Evolutionary conservation across 2,113 vertebrate genomes (phyloP).

Genomic region (Corythornis cristatus): DNA sequence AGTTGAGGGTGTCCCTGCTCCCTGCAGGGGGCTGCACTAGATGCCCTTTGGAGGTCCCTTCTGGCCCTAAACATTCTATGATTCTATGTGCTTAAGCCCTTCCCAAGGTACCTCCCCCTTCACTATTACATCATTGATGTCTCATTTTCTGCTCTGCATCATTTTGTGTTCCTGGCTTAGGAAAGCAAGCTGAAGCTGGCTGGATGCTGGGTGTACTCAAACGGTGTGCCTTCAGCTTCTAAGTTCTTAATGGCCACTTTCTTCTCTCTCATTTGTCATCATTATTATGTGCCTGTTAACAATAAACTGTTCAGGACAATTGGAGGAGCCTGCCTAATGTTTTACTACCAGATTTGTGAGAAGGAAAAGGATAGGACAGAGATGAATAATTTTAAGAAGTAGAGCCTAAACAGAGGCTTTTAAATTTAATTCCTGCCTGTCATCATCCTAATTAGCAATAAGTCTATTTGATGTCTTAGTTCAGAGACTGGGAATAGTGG

Average conservation of each 20-base stretch:
- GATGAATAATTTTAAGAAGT: slow-evolving; percentile 50
- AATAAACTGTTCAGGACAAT: slow-evolving; percentile 59
- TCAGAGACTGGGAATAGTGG: slow-evolving; percentile 58
- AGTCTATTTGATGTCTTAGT: slow-evolving; percentile 53
- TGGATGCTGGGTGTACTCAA: neutral
- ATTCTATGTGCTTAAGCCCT: neutral
- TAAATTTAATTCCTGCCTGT: slow-evolving; percentile 69
- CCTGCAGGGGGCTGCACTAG: too few relatives aligned
- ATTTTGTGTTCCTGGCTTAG: slow-evolving; percentile 13
- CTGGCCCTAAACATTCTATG: too few relatives aligned
- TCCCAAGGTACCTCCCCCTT: slow-evolving; percentile 25
- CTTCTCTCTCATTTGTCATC: slow-evolving; percentile 68
- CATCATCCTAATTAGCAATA: slow-evolving; percentile 67
- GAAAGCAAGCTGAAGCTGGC: slow-evolving; percentile 6
- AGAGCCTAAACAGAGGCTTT: slow-evolving; percentile 64
- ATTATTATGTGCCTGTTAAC: slow-evolving; percentile 69
- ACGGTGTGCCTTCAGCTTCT: slow-evolving; percentile 13
- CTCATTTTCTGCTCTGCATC: slow-evolving; percentile 67
- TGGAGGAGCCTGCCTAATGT: slow-evolving; percentile 26
- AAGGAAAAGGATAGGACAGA: slow-evolving; percentile 42
- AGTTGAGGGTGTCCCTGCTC: too few relatives aligned
- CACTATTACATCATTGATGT: slow-evolving; percentile 49
- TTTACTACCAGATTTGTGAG: slow-evolving; percentile 56
- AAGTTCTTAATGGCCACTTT: slow-evolving; percentile 36
- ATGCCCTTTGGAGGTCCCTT: too few relatives aligned